These are phyloP conservation scores for Morelia viridis DNA, from an alignment of 2,797 vertebrate species.

Conservation along the genomic window DNA sequence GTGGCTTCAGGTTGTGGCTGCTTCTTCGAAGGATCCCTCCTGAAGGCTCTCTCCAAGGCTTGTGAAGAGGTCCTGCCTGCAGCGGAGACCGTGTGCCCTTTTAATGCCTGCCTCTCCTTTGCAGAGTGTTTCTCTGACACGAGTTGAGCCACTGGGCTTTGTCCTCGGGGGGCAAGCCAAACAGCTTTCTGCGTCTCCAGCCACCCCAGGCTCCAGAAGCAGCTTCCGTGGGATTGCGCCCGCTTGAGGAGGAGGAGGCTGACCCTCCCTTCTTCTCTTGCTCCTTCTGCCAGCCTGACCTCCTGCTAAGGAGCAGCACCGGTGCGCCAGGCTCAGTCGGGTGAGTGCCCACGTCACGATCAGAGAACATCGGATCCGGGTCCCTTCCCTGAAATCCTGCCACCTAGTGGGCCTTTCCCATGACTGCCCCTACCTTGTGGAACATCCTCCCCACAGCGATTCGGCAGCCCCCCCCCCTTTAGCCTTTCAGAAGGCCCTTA, in stretches of 20 bases:
- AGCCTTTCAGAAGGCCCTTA: too few species aligned
- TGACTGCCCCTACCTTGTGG: too few species aligned
- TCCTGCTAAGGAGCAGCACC: constrained; percentile 22
- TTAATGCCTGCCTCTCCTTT: not conserved
- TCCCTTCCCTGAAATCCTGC: too few species aligned
- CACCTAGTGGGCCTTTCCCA: too few species aligned
- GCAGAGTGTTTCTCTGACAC: constrained; percentile 48
- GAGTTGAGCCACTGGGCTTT: constrained; percentile 11
- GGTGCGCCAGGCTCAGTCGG: not conserved
- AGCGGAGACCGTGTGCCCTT: rapidly evolving
- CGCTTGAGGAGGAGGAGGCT: not conserved
- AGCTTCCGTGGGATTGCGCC: not conserved
- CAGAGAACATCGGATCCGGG: not conserved
- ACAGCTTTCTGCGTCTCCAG: not conserved
- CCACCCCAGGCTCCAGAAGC: not conserved
- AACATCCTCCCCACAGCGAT: too few species aligned
- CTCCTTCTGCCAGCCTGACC: not conserved
- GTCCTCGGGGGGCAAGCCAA: not conserved
- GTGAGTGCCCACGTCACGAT: constrained; percentile 15
- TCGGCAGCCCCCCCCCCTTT: too few species aligned
- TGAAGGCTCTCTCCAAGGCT: too few species aligned
- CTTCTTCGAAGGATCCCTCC: too few species aligned
- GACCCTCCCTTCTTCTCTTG: not conserved
- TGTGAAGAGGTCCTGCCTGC: too few species aligned
- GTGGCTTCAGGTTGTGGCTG: not conserved